These are phyloP conservation scores for Neotragus pygmaeus DNA, from an alignment of 2,113 vertebrate genomes.

Conservation along the genomic window DNA sequence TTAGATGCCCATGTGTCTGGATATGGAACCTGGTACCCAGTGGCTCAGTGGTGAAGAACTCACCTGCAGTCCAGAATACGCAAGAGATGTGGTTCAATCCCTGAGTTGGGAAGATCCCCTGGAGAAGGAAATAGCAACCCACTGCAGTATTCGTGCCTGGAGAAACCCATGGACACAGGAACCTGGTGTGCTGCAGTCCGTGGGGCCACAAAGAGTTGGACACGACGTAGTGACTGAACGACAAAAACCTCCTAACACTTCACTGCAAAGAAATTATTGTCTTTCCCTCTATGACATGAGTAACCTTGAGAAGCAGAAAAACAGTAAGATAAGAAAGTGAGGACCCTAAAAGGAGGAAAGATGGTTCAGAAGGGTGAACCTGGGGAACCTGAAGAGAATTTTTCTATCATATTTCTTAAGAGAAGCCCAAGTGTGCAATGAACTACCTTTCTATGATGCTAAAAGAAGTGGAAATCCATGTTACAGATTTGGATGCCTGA, in stretches of 20 bases:
- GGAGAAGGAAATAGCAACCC: not conserved
- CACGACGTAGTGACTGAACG: rapidly evolving
- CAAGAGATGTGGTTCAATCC: not conserved
- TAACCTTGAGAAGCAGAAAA: not conserved
- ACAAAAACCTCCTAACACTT: not conserved
- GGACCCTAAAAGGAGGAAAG: not conserved
- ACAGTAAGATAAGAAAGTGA: too few relatives aligned
- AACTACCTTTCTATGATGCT: not conserved
- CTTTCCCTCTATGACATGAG: not conserved
- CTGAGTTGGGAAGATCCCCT: not conserved
- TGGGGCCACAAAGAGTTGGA: not conserved
- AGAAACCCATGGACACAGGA: not conserved
- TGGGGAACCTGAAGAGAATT: not conserved
- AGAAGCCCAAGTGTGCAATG: not conserved
- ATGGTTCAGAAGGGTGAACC: not conserved
- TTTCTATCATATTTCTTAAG: not conserved
- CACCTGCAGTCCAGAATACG: not conserved
- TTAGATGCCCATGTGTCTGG: not conserved
- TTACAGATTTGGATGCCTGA: not conserved
- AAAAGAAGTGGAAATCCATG: not conserved
- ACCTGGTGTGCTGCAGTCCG: not conserved
- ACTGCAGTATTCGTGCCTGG: not conserved
- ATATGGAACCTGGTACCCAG: not conserved
- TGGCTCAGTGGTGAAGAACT: not conserved
- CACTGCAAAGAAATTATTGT: not conserved